Percentiles rank a stretch among this genome's conserved stretches.
Conservation (phyloP, 2,113 vertebrate genomes). For the Phoenicopterus ruber region DNA sequence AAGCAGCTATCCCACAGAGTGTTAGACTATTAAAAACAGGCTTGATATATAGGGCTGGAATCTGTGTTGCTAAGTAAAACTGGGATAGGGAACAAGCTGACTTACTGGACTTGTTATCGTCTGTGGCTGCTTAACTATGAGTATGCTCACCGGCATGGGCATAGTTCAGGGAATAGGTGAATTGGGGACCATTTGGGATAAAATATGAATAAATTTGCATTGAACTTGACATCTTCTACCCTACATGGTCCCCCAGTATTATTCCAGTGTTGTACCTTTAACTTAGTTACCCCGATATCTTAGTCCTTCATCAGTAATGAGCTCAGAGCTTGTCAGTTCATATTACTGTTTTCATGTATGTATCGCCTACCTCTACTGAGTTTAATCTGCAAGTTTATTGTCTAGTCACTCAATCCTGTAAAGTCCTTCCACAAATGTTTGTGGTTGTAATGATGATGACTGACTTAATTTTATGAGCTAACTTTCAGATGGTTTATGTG, state of each 20-base stretch:
- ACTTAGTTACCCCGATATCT: background rate
- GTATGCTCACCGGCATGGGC: background rate
- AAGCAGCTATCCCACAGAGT: background rate
- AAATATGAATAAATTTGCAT: background rate
- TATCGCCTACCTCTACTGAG: background rate
- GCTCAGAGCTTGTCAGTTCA: background rate
- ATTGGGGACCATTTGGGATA: background rate
- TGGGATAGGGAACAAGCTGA: background rate
- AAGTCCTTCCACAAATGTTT: background rate
- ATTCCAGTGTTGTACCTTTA: background rate
- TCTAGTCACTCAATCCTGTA: background rate
- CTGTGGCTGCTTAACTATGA: background rate
- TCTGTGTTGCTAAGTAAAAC: background rate
- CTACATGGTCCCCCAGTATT: background rate
- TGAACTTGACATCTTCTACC: background rate
- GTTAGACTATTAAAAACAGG: background rate
- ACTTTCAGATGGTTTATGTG: background rate
- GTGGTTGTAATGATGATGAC: background rate
- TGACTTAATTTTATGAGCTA: background rate
- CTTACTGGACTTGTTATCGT: background rate
- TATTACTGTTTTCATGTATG: background rate
- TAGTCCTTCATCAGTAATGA: background rate
- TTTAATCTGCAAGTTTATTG: background rate
- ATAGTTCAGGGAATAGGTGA: background rate
- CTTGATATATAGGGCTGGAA: background rate